phyloP scores from a whole-genome alignment of 92 coral and sea anemone genomes.

The Montipora capitata region DNA sequence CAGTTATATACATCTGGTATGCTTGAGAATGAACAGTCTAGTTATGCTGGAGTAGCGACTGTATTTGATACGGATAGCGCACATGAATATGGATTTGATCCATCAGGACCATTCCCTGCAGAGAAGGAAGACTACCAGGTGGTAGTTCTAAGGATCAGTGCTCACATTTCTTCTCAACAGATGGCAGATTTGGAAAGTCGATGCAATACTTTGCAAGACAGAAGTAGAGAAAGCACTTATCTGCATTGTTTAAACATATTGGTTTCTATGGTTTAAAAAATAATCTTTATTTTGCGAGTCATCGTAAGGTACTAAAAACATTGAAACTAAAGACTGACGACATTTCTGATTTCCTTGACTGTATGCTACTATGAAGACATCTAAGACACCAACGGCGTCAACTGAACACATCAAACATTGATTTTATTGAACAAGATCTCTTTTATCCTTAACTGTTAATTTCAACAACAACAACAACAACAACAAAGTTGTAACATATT shows the following conservation, averaged over 20 bases:
- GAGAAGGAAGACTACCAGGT: slow-evolving; percentile 67
- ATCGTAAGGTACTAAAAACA: background rate
- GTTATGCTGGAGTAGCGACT: background rate
- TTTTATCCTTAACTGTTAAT: background rate
- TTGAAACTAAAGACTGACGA: no score
- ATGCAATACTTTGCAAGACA: slow-evolving; percentile 58
- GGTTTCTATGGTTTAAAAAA: slow-evolving; percentile 10
- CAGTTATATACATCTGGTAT: background rate
- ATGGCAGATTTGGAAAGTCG: slow-evolving; percentile 24
- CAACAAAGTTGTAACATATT: no score
- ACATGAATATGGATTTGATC: slow-evolving; percentile 59
- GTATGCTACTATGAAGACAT: no score
- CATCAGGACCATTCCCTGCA: slow-evolving; percentile 56
- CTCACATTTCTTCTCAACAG: slow-evolving; percentile 35
- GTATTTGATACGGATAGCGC: background rate
- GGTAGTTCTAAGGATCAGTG: slow-evolving; percentile 54
- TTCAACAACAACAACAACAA: background rate
- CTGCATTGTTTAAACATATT: slow-evolving; percentile 30
- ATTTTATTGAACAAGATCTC: background rate
- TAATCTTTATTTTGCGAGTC: background rate
- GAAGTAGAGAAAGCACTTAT: slow-evolving; percentile 56
- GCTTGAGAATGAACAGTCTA: background rate
- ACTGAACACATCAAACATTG: no score
- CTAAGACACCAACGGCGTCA: no score
- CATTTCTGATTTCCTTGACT: no score